A percentile compares a stretch with the other conserved stretches of the same genome.
These are phyloP conservation scores for Numida meleagris DNA, from an alignment of 2,113 vertebrate genomes.

Conservation along the genomic window DNA sequence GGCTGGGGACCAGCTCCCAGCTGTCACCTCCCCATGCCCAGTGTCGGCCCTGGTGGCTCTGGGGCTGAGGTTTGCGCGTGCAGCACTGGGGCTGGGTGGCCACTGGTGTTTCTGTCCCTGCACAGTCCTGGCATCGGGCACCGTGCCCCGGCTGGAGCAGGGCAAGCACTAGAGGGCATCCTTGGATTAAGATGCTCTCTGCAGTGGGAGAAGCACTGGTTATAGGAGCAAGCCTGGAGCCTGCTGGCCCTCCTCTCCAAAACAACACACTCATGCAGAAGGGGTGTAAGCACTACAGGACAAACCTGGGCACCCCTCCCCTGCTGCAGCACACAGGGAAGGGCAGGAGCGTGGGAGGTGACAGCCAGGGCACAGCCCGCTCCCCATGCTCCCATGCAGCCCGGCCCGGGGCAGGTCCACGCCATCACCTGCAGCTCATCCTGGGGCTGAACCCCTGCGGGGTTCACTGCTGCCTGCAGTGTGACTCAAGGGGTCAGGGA, in stretches of 20 bases:
- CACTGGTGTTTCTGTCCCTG: neutral
- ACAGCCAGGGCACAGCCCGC: neutral
- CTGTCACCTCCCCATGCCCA: fast-evolving
- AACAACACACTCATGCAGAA: fast-evolving
- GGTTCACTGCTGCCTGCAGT: neutral
- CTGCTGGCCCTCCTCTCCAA: neutral
- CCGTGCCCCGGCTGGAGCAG: fast-evolving
- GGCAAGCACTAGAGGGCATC: conserved; percentile 70
- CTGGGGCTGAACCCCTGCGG: neutral
- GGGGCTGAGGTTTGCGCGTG: fast-evolving
- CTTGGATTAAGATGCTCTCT: conserved; percentile 3
- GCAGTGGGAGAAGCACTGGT: neutral
- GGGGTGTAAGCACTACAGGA: neutral
- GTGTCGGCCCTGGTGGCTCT: fast-evolving
- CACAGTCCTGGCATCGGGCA: fast-evolving
- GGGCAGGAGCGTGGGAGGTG: neutral
- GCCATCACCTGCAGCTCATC: neutral
- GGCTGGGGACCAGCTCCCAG: fast-evolving
- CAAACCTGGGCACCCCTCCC: neutral
- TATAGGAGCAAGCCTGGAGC: fast-evolving
- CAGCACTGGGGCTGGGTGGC: fast-evolving
- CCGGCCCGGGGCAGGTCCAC: neutral
- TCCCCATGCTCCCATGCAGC: neutral
- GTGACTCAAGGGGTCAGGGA: conserved; percentile 3
- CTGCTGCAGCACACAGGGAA: neutral